Evolutionary conservation across 37 sponge, comb jelly and placozoan species (phyloP).

Genomic region (Geodia barretti): DNA sequence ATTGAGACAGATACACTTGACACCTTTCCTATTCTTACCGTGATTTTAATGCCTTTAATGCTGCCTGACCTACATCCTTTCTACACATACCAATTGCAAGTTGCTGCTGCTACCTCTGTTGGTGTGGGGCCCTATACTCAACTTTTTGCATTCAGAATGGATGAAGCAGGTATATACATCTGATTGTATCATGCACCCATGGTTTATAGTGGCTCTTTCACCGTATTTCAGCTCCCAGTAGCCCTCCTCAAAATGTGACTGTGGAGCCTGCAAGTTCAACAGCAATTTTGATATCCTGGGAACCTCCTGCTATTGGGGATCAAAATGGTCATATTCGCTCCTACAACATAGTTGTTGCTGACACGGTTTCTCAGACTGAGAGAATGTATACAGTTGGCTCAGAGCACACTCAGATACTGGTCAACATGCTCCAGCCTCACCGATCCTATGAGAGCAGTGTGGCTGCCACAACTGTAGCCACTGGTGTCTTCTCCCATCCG

Average conservation of each 20-base stretch:
- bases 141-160: not conserved
- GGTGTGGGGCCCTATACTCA: conserved; percentile 13
- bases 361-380: not conserved
- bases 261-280: conserved; percentile 2
- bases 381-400: not conserved
- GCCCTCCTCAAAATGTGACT: conserved; percentile 18
- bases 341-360: not conserved
- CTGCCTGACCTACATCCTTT: conserved; percentile 21
- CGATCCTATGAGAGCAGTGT: not conserved
- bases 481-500: not conserved
- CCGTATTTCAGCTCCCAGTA: conserved; percentile 1
- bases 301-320: conserved; percentile 7
- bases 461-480: not conserved
- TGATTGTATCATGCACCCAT: not conserved
- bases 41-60: not conserved
- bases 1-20: conserved; percentile 6
- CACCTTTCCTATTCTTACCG: not conserved
- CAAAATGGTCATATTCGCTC: conserved; percentile 38
- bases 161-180: conserved; percentile 7
- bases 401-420: not conserved
- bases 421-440: not conserved
- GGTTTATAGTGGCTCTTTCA: not conserved
- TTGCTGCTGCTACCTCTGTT: conserved; percentile 6
- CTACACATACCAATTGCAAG: conserved; percentile 12
- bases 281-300: conserved; percentile 27